phyloP scores from a whole-genome alignment of 2,113 vertebrate species.

The Chaetodon trifascialis region DNA sequence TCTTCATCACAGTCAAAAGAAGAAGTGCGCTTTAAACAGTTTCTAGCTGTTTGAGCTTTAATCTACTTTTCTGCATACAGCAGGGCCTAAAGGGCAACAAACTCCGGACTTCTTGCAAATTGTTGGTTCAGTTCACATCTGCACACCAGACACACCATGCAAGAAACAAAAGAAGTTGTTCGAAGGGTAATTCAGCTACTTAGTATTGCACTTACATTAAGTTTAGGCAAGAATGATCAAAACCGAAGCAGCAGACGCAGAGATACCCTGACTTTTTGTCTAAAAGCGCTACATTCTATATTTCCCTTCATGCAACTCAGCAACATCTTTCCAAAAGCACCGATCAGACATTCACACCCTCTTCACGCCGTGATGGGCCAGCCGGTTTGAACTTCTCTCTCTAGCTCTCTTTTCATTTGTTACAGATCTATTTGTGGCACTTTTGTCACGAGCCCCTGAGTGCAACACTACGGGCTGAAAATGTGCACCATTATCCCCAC shows the following conservation, averaged over 20 bases:
- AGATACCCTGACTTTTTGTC: neutral
- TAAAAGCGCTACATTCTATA: neutral
- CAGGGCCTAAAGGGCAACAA: neutral
- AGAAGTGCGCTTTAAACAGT: neutral
- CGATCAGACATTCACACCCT: neutral
- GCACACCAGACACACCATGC: neutral
- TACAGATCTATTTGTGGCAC: neutral
- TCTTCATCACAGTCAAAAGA: neutral
- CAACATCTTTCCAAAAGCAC: neutral
- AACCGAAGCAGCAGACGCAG: neutral
- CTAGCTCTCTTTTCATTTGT: neutral
- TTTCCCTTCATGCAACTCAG: neutral
- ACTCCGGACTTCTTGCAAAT: neutral
- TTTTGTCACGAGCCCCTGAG: neutral
- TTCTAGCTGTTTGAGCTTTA: slow-evolving; percentile 9
- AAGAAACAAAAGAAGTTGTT: neutral
- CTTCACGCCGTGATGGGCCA: neutral
- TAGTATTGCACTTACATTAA: neutral
- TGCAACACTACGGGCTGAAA: neutral
- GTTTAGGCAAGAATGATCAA: neutral
- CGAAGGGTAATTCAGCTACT: neutral
- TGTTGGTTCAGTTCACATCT: slow-evolving; percentile 30
- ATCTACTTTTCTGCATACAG: neutral
- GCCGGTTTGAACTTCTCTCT: neutral
- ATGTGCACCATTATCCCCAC: neutral